phyloP scores from a whole-genome alignment of 2,888 invertebrate species.

The Stenurella melanura region DNA sequence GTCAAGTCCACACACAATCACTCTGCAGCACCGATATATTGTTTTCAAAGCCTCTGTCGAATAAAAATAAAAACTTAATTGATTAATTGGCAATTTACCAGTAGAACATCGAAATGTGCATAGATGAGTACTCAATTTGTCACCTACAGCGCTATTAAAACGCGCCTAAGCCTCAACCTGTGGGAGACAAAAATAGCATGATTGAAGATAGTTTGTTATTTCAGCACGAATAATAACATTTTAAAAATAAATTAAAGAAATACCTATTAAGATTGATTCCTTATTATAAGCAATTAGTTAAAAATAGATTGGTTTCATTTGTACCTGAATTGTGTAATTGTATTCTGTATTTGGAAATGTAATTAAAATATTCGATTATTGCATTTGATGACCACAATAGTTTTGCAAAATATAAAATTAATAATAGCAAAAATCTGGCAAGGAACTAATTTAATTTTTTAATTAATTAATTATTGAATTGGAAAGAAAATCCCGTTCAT shows the following conservation, averaged over 20 bases:
- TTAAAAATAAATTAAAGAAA: not conserved
- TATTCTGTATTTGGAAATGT: not conserved
- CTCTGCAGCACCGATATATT: not conserved
- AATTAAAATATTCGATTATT: not conserved
- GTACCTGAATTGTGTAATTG: not conserved
- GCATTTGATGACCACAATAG: not conserved
- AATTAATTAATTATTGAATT: too few relatives aligned
- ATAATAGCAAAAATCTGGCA: too few relatives aligned
- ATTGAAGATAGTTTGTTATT: not conserved
- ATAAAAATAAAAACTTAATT: not conserved
- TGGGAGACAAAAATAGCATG: conserved; percentile 4
- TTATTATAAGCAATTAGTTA: not conserved
- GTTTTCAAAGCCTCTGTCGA: not conserved
- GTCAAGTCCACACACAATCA: not conserved
- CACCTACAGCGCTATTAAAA: not conserved
- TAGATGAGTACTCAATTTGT: not conserved
- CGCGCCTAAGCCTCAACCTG: not conserved
- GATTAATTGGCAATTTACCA: not conserved
- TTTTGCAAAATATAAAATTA: not conserved
- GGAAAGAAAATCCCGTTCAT: too few relatives aligned
- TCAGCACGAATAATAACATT: not conserved
- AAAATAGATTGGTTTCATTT: not conserved
- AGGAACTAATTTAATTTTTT: too few relatives aligned
- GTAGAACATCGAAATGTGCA: not conserved
- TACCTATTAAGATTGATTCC: not conserved